Evolutionary conservation across 2,113 vertebrate species (phyloP).

Genomic region (Dromiciops gliroides): DNA sequence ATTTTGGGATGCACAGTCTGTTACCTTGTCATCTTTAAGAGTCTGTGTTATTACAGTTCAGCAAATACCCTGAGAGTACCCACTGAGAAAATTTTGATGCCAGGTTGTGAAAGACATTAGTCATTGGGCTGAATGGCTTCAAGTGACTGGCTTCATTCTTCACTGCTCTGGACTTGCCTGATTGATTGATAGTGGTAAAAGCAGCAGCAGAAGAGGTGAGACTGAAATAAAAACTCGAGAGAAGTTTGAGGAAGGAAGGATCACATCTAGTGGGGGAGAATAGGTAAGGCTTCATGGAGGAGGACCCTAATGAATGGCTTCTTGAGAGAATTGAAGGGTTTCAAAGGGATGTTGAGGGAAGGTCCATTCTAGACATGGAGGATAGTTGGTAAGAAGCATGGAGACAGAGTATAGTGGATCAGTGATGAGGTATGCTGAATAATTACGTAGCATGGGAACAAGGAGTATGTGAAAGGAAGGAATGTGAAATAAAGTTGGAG

Average conservation of each 20-base stretch:
- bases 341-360: background rate
- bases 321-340: background rate
- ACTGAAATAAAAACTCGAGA: background rate
- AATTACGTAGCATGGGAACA: background rate
- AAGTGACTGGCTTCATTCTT: no score
- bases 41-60: no score
- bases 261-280: background rate
- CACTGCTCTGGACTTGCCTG: background rate
- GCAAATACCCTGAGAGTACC: no score
- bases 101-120: no score
- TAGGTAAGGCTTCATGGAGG: background rate
- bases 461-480: background rate
- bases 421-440: background rate
- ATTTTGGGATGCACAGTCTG: no score
- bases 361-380: background rate
- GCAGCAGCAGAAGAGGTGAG: background rate
- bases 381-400: background rate
- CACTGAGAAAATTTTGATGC: no score
- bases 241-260: background rate
- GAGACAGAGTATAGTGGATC: background rate
- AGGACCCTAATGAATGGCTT: background rate
- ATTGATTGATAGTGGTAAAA: background rate
- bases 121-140: no score
- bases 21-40: no score
- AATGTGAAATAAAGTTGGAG: background rate